Percentiles rank a stretch among this genome's conserved stretches.
Conservation (phyloP, 2,113 vertebrate genomes). For the Helogale parvula region DNA sequence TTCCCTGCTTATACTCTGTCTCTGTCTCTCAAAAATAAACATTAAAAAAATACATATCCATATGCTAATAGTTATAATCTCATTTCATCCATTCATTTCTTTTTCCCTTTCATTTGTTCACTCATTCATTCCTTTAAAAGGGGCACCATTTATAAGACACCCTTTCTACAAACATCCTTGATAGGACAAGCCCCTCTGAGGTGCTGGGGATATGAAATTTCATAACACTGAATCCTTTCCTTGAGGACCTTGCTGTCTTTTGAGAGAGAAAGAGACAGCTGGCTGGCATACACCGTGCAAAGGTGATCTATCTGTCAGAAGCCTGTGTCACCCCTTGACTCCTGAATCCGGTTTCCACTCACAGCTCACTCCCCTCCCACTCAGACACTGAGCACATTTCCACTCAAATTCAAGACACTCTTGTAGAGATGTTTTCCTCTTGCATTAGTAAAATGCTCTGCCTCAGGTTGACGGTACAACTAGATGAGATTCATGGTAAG, state of each 20-base stretch:
- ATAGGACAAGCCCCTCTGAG: neutral
- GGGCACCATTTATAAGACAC: neutral
- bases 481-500: neutral
- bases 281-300: neutral
- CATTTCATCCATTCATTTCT: neutral
- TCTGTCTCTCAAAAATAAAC: too few relatives aligned
- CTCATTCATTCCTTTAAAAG: neutral
- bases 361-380: neutral
- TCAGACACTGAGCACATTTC: neutral
- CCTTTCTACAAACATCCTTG: neutral
- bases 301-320: neutral
- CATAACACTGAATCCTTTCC: conserved; percentile 2
- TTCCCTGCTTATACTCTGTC: too few relatives aligned
- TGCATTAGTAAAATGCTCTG: conserved; percentile 18
- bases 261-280: conserved; percentile 20
- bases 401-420: neutral
- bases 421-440: neutral
- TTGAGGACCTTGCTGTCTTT: conserved; percentile 4
- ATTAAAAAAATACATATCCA: neutral
- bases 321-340: neutral
- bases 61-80: neutral
- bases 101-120: neutral
- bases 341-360: neutral
- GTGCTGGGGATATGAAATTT: neutral
- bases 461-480: neutral